Conservation (phyloP, 2,888 invertebrate genomes). For the Ferrisia virgata region DNA sequence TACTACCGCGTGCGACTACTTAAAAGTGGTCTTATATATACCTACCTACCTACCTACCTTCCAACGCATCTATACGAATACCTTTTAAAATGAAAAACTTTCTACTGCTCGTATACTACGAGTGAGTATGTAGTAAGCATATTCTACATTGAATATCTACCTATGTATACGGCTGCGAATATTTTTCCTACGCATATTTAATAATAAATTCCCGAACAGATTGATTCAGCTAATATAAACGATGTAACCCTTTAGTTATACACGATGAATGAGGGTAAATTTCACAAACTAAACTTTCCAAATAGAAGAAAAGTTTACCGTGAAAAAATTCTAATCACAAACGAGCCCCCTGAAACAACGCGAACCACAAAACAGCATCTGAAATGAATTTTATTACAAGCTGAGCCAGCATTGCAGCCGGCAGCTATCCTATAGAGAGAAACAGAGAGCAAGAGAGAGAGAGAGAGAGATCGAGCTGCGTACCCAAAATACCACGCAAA, state of each 20-base stretch:
- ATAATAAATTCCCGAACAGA: too few species aligned
- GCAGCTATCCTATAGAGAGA: too few species aligned
- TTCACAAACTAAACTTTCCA: neutral
- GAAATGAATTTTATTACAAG: slow-evolving; percentile 9
- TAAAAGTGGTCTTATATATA: slow-evolving; percentile 13
- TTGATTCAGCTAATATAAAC: too few species aligned
- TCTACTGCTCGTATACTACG: neutral
- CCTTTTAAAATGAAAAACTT: slow-evolving; percentile 14
- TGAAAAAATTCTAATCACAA: neutral
- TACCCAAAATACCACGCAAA: neutral
- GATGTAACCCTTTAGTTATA: neutral
- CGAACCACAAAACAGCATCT: neutral
- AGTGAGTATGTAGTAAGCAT: too few species aligned
- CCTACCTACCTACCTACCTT: too few species aligned
- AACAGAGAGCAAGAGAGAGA: too few species aligned
- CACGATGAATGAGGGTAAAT: neutral
- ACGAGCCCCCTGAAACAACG: neutral
- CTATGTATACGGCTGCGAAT: neutral
- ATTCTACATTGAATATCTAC: neutral
- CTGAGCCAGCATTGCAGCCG: neutral
- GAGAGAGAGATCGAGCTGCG: too few species aligned
- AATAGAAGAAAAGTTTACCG: neutral
- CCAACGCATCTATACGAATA: too few species aligned
- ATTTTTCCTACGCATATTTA: too few species aligned
- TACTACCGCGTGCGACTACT: slow-evolving; percentile 18